Evolutionary conservation across 2,888 invertebrate genomes (phyloP).

Genomic region (Melinopterus prodromus): DNA sequence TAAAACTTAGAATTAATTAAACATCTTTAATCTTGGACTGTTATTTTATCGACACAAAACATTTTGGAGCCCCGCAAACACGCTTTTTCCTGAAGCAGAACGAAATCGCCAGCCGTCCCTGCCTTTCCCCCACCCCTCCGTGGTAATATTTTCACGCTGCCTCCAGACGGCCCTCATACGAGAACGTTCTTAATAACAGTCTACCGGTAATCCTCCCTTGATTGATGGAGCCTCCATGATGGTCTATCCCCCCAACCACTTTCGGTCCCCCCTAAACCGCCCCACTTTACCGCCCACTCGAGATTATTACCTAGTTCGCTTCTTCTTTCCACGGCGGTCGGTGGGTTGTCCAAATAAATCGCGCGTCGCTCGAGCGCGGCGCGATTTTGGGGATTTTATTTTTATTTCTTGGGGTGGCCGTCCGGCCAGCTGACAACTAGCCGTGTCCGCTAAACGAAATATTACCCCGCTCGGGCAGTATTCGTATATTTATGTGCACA

Average conservation of each 20-base stretch:
- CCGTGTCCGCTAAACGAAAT: background rate
- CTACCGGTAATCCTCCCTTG: conserved; percentile 59
- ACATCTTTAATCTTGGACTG: too few species aligned
- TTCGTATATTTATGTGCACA: conserved; percentile 4
- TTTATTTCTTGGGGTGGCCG: background rate
- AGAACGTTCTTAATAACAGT: conserved; percentile 60
- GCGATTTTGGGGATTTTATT: background rate
- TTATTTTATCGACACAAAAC: too few species aligned
- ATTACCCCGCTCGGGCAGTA: background rate
- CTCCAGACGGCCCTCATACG: conserved; percentile 53
- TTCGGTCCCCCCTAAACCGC: background rate
- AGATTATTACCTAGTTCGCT: conserved; percentile 4
- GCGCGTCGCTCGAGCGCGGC: background rate
- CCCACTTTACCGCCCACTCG: conserved; percentile 4
- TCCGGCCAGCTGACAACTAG: background rate
- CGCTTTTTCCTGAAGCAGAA: too few species aligned
- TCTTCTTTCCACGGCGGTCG: background rate
- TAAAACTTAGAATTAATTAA: too few species aligned
- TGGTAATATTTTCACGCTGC: conserved; percentile 54
- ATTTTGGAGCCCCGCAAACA: too few species aligned
- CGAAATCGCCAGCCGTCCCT: too few species aligned
- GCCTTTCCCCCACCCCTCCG: background rate
- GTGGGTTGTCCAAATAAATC: background rate
- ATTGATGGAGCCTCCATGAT: conserved; percentile 60
- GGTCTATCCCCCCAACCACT: conserved; percentile 37